These are phyloP conservation scores for Pocota personata DNA, from an alignment of 2,888 invertebrate species.

Conservation along the genomic window DNA sequence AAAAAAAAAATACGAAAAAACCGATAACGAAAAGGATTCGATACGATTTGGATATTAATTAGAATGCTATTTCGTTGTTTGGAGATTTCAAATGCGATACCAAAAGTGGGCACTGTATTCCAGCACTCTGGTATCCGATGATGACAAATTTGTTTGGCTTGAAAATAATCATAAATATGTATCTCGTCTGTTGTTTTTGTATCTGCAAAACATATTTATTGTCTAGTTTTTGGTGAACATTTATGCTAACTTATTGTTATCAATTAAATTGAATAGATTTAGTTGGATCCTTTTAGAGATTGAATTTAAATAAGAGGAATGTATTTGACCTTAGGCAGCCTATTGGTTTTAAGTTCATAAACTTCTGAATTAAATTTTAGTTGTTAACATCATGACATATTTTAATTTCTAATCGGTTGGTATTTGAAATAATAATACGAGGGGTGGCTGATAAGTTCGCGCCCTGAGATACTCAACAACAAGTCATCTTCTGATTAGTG, in stretches of 20 bases:
- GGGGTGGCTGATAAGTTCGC: too few species aligned
- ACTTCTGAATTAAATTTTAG: too few species aligned
- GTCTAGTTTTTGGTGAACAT: constrained; percentile 13
- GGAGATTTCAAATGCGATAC: constrained; percentile 45
- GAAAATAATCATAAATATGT: constrained; percentile 44
- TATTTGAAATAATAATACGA: too few species aligned
- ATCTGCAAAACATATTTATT: constrained; percentile 17
- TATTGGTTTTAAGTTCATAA: too few species aligned
- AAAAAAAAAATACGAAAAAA: neutral
- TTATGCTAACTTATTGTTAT: constrained; percentile 3
- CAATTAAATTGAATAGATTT: constrained; percentile 29
- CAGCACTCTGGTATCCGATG: constrained; percentile 2
- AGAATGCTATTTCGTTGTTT: constrained; percentile 55
- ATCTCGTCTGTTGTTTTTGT: constrained; percentile 9
- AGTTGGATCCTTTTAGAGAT: neutral
- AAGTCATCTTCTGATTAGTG: too few species aligned
- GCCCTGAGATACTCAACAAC: too few species aligned
- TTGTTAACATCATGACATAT: too few species aligned
- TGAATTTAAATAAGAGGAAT: neutral
- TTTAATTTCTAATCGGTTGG: too few species aligned
- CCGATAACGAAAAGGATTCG: constrained; percentile 30
- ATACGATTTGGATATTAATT: constrained; percentile 65
- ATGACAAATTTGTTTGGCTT: constrained; percentile 51
- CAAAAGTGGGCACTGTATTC: constrained; percentile 35
- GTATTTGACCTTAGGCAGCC: neutral